phyloP scores from a whole-genome alignment of 2,888 invertebrate genomes.

The Folsomia candida region DNA sequence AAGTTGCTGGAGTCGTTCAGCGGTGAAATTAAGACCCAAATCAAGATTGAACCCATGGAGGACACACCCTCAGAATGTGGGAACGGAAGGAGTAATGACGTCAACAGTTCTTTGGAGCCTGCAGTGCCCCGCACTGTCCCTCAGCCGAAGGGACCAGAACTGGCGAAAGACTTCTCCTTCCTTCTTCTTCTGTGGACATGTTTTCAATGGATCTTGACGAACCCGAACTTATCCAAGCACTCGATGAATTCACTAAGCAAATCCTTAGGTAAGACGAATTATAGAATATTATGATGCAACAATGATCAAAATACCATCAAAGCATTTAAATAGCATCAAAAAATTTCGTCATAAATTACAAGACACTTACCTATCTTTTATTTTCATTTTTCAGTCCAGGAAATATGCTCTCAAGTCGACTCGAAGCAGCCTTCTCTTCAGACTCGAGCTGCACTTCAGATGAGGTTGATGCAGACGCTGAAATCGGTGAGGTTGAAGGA shows the following conservation, averaged over 20 bases:
- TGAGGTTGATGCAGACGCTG: not conserved
- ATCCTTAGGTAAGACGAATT: too few species aligned
- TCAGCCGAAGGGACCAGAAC: conserved; percentile 50
- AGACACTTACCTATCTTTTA: too few species aligned
- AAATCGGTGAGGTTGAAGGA: not conserved
- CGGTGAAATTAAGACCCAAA: conserved; percentile 14
- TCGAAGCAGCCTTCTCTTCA: conserved; percentile 8
- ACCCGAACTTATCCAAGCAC: conserved; percentile 43
- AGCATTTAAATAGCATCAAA: too few species aligned
- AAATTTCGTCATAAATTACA: too few species aligned
- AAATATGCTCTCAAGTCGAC: conserved; percentile 4
- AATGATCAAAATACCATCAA: too few species aligned
- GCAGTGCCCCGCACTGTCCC: conserved; percentile 50
- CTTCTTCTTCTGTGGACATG: conserved; percentile 41
- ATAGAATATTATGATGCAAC: too few species aligned
- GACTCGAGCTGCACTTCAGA: not conserved
- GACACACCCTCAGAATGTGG: not conserved
- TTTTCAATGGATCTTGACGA: conserved; percentile 46
- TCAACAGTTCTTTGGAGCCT: conserved; percentile 46
- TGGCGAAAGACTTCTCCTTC: conserved; percentile 41
- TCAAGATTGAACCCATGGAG: conserved; percentile 8
- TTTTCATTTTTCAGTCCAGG: too few species aligned
- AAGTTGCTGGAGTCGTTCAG: conserved; percentile 9
- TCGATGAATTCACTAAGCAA: conserved; percentile 44
- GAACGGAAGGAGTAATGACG: not conserved